phyloP scores from a whole-genome alignment of 2,888 invertebrate species.

The Atrina japonica region DNA sequence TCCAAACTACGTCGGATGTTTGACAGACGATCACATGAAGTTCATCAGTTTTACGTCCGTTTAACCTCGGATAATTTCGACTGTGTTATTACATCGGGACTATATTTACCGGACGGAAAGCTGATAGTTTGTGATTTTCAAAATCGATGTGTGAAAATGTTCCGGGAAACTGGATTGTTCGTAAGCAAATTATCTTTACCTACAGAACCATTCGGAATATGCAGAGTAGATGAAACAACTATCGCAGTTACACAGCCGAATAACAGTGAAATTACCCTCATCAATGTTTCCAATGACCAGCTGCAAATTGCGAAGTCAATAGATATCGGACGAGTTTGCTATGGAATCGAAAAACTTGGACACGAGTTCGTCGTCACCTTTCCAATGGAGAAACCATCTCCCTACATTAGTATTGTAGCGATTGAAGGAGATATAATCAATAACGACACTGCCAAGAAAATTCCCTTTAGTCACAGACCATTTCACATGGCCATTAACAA shows the following conservation, averaged over 20 bases:
- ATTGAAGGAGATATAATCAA: constrained; percentile 28
- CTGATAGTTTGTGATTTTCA: constrained; percentile 33
- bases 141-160: constrained; percentile 38
- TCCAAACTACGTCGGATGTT: constrained; percentile 24
- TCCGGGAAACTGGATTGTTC: constrained; percentile 34
- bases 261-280: constrained; percentile 15
- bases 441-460: constrained; percentile 18
- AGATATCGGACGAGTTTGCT: constrained; percentile 27
- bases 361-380: constrained; percentile 23
- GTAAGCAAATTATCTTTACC: constrained; percentile 24
- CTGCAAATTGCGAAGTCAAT: constrained; percentile 16
- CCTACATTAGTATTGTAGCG: constrained; percentile 9
- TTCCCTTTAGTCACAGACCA: constrained; percentile 28
- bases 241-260: constrained; percentile 26
- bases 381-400: constrained; percentile 31
- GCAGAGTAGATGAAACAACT: constrained; percentile 31
- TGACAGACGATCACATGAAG: constrained; percentile 12
- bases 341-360: constrained; percentile 26
- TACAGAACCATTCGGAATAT: constrained; percentile 34
- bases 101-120: constrained; percentile 32
- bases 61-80: constrained; percentile 27
- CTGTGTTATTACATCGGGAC: constrained; percentile 30
- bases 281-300: constrained; percentile 22
- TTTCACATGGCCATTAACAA: constrained; percentile 31
- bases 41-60: constrained; percentile 26